A percentile compares a stretch with the other conserved stretches of the same genome.
Conservation (phyloP, 2,888 invertebrate genomes). For the Drosophila cognata region DNA sequence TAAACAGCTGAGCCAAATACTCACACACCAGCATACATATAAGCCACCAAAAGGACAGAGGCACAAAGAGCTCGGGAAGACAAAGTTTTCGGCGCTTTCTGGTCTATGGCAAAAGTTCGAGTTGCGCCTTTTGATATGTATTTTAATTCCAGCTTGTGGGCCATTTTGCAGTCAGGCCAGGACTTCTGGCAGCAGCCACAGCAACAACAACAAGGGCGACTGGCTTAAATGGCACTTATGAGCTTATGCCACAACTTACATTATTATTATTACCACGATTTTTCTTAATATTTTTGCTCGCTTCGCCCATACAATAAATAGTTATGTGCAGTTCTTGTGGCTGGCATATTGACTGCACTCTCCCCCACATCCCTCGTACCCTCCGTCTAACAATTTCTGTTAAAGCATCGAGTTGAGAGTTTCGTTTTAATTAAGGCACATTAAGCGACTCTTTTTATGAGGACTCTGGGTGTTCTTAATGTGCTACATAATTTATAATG, state of each 20-base stretch:
- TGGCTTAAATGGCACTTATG: conserved; percentile 81
- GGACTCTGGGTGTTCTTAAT: conserved; percentile 40
- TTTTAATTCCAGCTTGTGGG: conserved; percentile 76
- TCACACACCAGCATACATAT: conserved; percentile 28
- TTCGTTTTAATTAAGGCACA: conserved; percentile 71
- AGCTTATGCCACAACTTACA: conserved; percentile 80
- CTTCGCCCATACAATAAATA: conserved; percentile 66
- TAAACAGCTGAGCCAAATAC: conserved; percentile 61
- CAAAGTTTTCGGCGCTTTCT: conserved; percentile 69
- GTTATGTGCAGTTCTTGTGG: conserved; percentile 64
- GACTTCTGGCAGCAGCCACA: conserved; percentile 55
- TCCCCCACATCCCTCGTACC: not conserved
- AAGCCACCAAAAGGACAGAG: not conserved
- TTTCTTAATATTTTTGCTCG: conserved; percentile 50
- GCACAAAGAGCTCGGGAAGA: conserved; percentile 63
- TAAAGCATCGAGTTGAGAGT: conserved; percentile 27
- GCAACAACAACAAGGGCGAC: conserved; percentile 41
- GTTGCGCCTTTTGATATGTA: conserved; percentile 78
- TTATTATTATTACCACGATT: conserved; percentile 78
- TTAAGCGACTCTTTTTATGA: conserved; percentile 58
- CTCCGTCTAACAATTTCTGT: not conserved
- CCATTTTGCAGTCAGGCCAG: conserved; percentile 65
- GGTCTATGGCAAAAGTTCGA: conserved; percentile 74
- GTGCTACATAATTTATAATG: conserved; percentile 14
- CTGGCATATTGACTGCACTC: conserved; percentile 29